Conservation (phyloP, 2,888 invertebrate species). For the Noctuana brunneofusca region DNA sequence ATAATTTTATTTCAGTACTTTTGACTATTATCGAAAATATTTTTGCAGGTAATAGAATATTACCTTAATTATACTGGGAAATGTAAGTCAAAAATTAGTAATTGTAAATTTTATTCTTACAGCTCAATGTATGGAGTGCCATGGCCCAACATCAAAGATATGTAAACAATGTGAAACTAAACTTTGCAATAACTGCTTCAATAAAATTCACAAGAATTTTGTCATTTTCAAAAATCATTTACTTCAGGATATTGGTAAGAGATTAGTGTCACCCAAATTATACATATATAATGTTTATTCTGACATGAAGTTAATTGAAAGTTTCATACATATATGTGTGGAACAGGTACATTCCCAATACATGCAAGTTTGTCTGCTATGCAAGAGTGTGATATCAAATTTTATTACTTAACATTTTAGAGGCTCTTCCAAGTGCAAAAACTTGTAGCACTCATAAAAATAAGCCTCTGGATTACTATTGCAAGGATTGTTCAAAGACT, state of each 20-base stretch:
- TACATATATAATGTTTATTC: not conserved
- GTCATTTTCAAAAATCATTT: slow-evolving; percentile 70
- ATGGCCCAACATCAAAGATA: slow-evolving; percentile 57
- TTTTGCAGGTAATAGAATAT: no score
- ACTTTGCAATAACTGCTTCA: slow-evolving; percentile 69
- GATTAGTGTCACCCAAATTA: not conserved
- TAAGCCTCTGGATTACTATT: slow-evolving; percentile 68
- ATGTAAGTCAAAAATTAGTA: not conserved
- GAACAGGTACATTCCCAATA: no score
- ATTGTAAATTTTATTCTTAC: slow-evolving; percentile 35
- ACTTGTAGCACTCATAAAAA: slow-evolving; percentile 60
- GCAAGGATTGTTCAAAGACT: slow-evolving; percentile 64
- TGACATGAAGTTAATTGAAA: not conserved
- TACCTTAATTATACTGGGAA: not conserved
- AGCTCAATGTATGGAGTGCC: slow-evolving; percentile 70
- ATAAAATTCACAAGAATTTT: slow-evolving; percentile 71
- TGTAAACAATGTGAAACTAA: slow-evolving; percentile 67
- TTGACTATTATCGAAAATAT: no score
- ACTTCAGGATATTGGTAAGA: slow-evolving; percentile 54
- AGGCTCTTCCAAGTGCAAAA: not conserved
- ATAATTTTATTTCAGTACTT: slow-evolving; percentile 18
- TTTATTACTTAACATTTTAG: slow-evolving; percentile 9
- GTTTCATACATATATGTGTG: no score
- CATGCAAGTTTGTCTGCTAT: no score
- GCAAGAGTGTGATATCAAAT: not conserved